phyloP scores from a whole-genome alignment of 1,140 invertebrate genomes.

The Drosophila carrolli region DNA sequence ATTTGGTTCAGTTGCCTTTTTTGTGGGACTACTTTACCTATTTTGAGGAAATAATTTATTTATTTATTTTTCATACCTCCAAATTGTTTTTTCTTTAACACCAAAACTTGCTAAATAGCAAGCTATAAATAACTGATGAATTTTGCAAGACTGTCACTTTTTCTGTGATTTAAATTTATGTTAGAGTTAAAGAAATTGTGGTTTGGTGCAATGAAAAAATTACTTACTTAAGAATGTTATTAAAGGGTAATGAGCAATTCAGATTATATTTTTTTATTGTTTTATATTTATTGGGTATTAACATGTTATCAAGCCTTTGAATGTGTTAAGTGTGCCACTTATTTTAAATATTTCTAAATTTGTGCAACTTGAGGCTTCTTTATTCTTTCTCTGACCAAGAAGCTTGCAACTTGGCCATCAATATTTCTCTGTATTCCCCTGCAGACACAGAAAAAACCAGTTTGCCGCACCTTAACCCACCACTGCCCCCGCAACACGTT shows the following conservation, averaged over 20 bases:
- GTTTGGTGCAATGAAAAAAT: too few relatives aligned
- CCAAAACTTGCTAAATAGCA: neutral
- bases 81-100: neutral
- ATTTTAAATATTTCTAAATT: conserved; percentile 39
- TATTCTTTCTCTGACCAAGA: conserved; percentile 25
- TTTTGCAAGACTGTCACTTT: neutral
- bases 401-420: conserved; percentile 66
- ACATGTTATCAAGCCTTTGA: neutral
- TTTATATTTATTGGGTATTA: neutral
- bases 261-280: neutral
- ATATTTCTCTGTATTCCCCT: conserved; percentile 53
- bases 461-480: conserved; percentile 58
- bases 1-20: conserved; percentile 18
- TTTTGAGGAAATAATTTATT: neutral
- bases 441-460: conserved; percentile 60
- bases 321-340: conserved; percentile 39
- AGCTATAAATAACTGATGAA: neutral
- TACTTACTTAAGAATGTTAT: too few relatives aligned
- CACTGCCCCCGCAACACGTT: neutral
- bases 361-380: conserved; percentile 42
- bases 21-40: neutral
- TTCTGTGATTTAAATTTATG: neutral
- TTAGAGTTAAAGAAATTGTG: neutral
- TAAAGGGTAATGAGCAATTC: neutral
- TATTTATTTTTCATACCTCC: neutral